Base-by-base conservation (phyloP, 2,888 invertebrate genomes). In the Microctonus brassicae region DNA sequence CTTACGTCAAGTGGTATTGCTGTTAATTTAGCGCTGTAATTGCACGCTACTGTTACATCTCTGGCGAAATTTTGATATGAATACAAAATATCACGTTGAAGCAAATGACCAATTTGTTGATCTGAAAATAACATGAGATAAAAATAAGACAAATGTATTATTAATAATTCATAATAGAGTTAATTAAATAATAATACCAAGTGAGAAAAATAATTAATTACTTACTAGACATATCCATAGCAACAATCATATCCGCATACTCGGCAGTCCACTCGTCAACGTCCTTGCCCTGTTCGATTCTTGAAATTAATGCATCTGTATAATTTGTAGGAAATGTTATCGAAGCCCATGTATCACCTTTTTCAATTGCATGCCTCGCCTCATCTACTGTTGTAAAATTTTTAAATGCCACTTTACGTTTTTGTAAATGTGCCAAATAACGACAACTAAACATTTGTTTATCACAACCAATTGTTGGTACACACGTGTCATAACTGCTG, bases 161-260 rank as follows among this genome's bases (percentile, higher is more conserved):
- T n/a, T n/a, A n/a, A n/a, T n/a, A 57, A 34, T 39, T n/a, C 20
- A 22, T 26, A 22, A 17, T n/a, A 58, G 10, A 36, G 4, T 60
- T 64, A 1, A 34, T 33, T 58, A n/a, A 53, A 60, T 6, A 17
- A 17, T 3, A 17, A 17, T 7, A n/a, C 17, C 1, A 1, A 7
- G 17, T 6, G 1, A 4, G 20, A 47, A 57, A 57, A 47, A 26
- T 55, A 53, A 68, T 22, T 11, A 72, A 29, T 62, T 42, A 87
- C 90, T 90, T 87, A 97, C 97, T 97, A 78, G 96, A 94, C 89
- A 95, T 94, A 81, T 97, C 97, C 89, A 95, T 90, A 79, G 91
- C 91, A 0, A 96, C 91, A 70, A 90, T 89, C 73, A 97, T 90
- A 5, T 93, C 92, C 0, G 95, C 93, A 64, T 88, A 88, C 26